phyloP scores from a whole-genome alignment of 2,888 invertebrate species.

The Tachina fera region DNA sequence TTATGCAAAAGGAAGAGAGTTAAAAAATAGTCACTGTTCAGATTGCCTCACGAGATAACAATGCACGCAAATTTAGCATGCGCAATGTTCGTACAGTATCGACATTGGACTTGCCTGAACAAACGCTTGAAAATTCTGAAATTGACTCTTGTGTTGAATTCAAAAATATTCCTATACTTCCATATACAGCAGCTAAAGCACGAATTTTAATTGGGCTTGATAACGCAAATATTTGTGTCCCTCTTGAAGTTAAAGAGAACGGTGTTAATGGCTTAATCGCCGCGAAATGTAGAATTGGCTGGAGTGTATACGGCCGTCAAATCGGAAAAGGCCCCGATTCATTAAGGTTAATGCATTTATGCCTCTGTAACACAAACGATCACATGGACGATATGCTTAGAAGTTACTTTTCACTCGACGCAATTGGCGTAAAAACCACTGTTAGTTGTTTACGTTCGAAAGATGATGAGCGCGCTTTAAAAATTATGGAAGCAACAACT shows the following conservation, averaged over 20 bases:
- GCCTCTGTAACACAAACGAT: neutral
- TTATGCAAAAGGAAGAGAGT: too few relatives aligned
- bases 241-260: too few relatives aligned
- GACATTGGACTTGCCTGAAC: neutral
- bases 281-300: neutral
- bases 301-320: conserved; percentile 7
- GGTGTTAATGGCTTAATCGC: too few relatives aligned
- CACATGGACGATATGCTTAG: neutral
- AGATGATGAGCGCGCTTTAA: neutral
- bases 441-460: too few relatives aligned
- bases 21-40: too few relatives aligned
- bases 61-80: neutral
- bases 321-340: neutral
- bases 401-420: neutral
- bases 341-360: neutral
- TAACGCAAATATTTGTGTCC: too few relatives aligned
- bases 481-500: too few relatives aligned
- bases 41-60: too few relatives aligned
- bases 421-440: too few relatives aligned
- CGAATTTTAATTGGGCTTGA: too few relatives aligned
- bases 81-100: neutral
- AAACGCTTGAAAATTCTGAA: neutral
- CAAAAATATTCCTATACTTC: neutral
- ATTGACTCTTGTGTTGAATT: neutral
- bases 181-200: neutral